Conservation (phyloP, 30 jellyfish, hydroid and myxozoan genomes). For the Hydractinia echinata region DNA sequence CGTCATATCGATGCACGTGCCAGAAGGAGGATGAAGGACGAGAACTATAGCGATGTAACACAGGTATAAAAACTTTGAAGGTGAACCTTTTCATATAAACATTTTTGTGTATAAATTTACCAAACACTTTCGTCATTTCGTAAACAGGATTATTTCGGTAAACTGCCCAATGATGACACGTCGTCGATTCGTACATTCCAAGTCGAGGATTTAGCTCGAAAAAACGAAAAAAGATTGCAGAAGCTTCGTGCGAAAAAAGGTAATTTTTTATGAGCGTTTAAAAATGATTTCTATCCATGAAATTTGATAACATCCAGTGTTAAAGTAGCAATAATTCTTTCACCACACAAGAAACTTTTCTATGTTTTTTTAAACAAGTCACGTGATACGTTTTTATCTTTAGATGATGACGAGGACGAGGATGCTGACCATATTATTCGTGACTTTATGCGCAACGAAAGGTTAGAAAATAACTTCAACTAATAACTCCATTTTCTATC, state of each 20-base stretch:
- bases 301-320: no score
- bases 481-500: not conserved
- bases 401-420: constrained; percentile 1
- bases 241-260: constrained; percentile 12
- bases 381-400: not conserved
- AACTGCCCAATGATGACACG: constrained; percentile 37
- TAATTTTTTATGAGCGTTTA: not conserved
- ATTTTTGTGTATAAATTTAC: not conserved
- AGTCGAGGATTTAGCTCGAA: constrained; percentile 59
- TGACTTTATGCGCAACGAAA: not conserved
- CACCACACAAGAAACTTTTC: not conserved
- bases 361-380: not conserved
- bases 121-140: constrained; percentile 19
- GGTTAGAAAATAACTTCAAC: not conserved
- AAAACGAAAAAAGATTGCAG: constrained; percentile 50
- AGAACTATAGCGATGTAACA: not conserved
- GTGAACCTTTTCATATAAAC: not conserved
- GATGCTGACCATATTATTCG: constrained; percentile 8
- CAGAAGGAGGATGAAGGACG: no score
- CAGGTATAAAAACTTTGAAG: not conserved
- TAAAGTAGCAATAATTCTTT: not conserved
- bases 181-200: constrained; percentile 57
- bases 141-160: constrained; percentile 7
- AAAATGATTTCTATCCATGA: no score
- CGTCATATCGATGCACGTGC: no score